Evolutionary conservation across 2,797 vertebrate genomes (phyloP), one percentile per base, ranked within the genome.

Genomic region (Acridotheres tristis): DNA sequence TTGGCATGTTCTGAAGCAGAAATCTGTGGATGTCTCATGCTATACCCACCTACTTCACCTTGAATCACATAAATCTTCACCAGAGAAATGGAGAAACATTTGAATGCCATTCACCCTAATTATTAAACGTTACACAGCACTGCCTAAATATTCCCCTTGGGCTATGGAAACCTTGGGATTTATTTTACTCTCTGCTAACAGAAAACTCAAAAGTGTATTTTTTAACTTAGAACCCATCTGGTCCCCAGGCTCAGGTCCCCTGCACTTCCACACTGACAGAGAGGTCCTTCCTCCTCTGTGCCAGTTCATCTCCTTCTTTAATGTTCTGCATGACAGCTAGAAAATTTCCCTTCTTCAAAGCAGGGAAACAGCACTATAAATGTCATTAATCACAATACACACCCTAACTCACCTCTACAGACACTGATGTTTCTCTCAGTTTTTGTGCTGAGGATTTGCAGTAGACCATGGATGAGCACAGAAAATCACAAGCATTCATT

Each of bases 341-440:
- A 77, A 94, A 90, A 66, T 12, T 54, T 81, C 5, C 19, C 6
- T 68, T 69, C 57, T 65, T 78, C 51, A 51, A 66, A 54, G 13
- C 8, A 68, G 8, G 23, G 21, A 73, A 84, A 55, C 7, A 38
- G n/a, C 0, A 0, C 34, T 38, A 21, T 23, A 66, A 78, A 68
- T 59, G 25, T 51, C 16, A 53, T 66, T 62, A 55, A 55, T 42
- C 45, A 67, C 42, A 74, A 4, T 23, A 72, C 79, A 27, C 3
- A 4, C 11, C 7, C 15, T 19, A 34, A 69, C 16, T 75, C 34
- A 15, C 20, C 11, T 62, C 40, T 73, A 15, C 12, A 53, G 48
- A 7, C 23, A 85, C 5, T 57, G 38, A 29, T 7, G 7, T 8
- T 66, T 63, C 42, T 20, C 38, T 65, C 18, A 19, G 30, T 58